phyloP scores from a whole-genome alignment of 2,888 invertebrate species.

The Ptychoptera contaminata region DNA sequence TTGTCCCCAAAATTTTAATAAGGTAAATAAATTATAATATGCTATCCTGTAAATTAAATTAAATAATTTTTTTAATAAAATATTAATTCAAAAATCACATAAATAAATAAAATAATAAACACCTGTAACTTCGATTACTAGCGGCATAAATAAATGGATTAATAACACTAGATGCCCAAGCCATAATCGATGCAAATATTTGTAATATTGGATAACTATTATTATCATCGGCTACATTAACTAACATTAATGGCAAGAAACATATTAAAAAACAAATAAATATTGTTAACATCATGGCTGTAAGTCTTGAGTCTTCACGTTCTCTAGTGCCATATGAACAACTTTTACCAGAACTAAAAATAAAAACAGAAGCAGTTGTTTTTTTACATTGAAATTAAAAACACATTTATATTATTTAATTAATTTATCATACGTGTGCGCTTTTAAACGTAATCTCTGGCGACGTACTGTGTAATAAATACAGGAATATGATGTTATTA shows the following conservation, averaged over 20 bases:
- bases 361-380: too few relatives aligned
- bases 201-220: conserved; percentile 59
- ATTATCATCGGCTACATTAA: conserved; percentile 73
- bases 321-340: conserved; percentile 19
- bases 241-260: conserved; percentile 76
- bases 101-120: not conserved
- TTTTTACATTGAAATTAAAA: too few relatives aligned
- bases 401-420: conserved; percentile 9
- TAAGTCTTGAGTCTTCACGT: conserved; percentile 63
- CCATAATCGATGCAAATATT: conserved; percentile 67
- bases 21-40: conserved; percentile 25
- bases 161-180: conserved; percentile 80
- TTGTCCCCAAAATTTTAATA: conserved; percentile 29
- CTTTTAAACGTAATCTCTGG: conserved; percentile 55
- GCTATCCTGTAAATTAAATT: conserved; percentile 20
- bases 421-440: conserved; percentile 43
- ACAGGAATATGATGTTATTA: conserved; percentile 70
- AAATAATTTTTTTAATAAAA: not conserved
- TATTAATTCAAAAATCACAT: not conserved
- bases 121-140: conserved; percentile 68
- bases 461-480: conserved; percentile 66
- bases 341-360: not conserved
- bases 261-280: conserved; percentile 74
- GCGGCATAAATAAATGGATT: conserved; percentile 85
- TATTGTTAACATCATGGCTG: conserved; percentile 73